Percentiles rank a stretch among this genome's conserved stretches.
phyloP scores from a whole-genome alignment of 2,113 vertebrate species.

The Cynoglossus semilaevis region DNA sequence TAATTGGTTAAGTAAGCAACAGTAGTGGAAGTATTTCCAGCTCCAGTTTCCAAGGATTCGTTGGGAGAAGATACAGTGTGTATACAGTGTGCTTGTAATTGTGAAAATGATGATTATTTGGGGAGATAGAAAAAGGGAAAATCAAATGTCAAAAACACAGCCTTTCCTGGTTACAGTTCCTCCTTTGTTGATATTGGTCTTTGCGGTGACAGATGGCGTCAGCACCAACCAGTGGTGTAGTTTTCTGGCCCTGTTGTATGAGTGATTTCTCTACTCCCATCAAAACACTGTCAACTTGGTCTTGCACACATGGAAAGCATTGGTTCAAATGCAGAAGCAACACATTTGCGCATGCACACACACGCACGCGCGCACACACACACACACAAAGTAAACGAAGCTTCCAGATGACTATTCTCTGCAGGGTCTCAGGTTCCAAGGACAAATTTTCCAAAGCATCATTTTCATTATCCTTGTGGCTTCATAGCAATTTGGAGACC shows the following conservation, averaged over 20 bases:
- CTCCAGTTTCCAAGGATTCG: constrained; percentile 19
- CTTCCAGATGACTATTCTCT: constrained; percentile 64
- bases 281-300: constrained; percentile 52
- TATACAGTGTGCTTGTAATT: constrained; percentile 30
- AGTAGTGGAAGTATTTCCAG: constrained; percentile 26
- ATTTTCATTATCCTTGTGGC: constrained; percentile 46
- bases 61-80: constrained; percentile 21
- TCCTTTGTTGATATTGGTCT: constrained; percentile 45
- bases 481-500: constrained; percentile 29
- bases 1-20: constrained; percentile 21
- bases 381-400: constrained; percentile 56
- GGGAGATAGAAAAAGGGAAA: constrained; percentile 26
- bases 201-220: constrained; percentile 49
- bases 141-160: constrained; percentile 43
- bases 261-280: constrained; percentile 60
- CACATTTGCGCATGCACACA: constrained; percentile 9
- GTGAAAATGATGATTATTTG: constrained; percentile 23
- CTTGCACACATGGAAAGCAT: constrained; percentile 64
- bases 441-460: constrained; percentile 65
- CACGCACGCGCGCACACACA: constrained; percentile 24
- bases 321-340: constrained; percentile 36
- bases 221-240: constrained; percentile 27
- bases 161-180: constrained; percentile 40
- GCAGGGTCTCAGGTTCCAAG: constrained; percentile 58
- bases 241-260: constrained; percentile 25